Evolutionary conservation across 2,113 vertebrate genomes (phyloP).

Genomic region (Chlorodrepanis virens): DNA sequence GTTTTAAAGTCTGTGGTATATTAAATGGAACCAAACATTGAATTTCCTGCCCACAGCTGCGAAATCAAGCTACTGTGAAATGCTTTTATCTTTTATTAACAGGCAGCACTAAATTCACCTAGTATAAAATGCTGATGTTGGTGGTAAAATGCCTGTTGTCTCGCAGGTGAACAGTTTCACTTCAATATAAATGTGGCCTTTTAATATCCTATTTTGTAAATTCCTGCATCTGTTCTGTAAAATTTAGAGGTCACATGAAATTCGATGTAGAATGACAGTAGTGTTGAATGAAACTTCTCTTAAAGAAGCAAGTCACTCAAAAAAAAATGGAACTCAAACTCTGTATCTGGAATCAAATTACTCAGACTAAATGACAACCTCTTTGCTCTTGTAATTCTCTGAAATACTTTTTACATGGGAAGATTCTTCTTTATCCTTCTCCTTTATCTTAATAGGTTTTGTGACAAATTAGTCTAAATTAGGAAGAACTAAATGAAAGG

Average conservation of each 20-base stretch:
- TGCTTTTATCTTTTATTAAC: not conserved
- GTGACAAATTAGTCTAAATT: not conserved
- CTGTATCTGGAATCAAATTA: not conserved
- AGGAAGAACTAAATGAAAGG: not conserved
- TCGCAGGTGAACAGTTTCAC: not conserved
- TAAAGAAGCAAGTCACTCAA: not conserved
- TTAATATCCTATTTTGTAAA: not conserved
- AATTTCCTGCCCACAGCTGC: not conserved
- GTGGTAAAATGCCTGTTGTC: not conserved
- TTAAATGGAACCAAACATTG: not conserved
- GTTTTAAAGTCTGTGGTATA: not conserved
- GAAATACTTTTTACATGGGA: not conserved
- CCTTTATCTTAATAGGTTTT: not conserved
- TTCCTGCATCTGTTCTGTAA: not conserved
- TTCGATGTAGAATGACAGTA: not conserved
- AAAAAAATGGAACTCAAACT: not conserved
- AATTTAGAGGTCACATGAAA: not conserved
- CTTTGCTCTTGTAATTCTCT: not conserved
- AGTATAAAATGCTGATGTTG: not conserved
- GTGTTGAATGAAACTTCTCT: not conserved
- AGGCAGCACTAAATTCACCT: not conserved
- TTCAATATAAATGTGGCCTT: not conserved
- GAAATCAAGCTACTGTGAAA: not conserved
- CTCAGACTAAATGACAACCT: not conserved
- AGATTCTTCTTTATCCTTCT: not conserved